Conservation (phyloP, 92 coral and sea anemone genomes). For the Phymanthus crucifer region DNA sequence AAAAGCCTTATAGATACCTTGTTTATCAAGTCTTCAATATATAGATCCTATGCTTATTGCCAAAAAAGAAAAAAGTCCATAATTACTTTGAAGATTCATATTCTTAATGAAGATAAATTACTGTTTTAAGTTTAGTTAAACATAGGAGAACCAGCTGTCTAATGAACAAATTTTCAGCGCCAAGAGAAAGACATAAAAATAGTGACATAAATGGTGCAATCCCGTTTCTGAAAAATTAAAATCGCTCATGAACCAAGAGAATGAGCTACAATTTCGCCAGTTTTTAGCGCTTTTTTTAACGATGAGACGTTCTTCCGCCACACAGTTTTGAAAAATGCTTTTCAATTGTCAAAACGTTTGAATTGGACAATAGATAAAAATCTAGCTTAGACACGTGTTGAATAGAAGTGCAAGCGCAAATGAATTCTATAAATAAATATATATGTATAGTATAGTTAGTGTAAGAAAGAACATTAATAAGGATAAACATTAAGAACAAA, state of each 20-base stretch:
- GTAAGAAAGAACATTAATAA: background rate
- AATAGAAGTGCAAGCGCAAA: background rate
- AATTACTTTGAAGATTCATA: background rate
- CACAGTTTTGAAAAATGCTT: background rate
- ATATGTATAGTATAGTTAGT: background rate
- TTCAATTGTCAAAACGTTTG: background rate
- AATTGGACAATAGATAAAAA: background rate
- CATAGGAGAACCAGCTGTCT: background rate
- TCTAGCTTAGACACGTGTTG: slow-evolving; percentile 6
- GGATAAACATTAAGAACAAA: background rate
- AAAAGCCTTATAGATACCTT: background rate
- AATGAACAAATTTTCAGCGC: background rate
- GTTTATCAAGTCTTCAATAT: background rate
- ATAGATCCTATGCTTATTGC: background rate
- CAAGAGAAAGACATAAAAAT: background rate
- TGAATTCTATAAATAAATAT: background rate
- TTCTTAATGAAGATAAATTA: background rate
- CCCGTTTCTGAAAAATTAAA: background rate
- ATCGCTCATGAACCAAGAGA: no score
- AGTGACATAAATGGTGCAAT: background rate
- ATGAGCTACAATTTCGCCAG: background rate
- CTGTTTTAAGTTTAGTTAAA: background rate
- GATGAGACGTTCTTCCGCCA: background rate
- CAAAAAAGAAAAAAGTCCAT: background rate
- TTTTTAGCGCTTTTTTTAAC: background rate